A percentile compares a stretch with the other conserved stretches of the same genome.
Evolutionary conservation across 2,113 vertebrate species (phyloP).

Genomic region (Calyptommatus sinebrachiatus): DNA sequence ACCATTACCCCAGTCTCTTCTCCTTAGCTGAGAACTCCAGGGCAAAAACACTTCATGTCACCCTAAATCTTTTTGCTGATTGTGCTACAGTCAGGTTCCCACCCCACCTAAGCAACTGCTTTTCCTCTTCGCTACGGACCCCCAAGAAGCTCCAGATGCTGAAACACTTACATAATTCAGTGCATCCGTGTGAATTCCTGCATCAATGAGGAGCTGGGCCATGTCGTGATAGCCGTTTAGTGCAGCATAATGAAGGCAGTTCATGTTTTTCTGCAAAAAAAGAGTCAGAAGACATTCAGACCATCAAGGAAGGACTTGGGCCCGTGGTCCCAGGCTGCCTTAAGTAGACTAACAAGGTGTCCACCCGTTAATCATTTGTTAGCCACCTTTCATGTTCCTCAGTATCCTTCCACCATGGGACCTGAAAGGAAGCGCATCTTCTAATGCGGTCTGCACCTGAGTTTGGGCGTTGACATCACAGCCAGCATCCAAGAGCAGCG

Average conservation of each 20-base stretch:
- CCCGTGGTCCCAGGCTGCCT: too few relatives aligned
- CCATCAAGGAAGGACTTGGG: background rate
- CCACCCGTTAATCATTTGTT: background rate
- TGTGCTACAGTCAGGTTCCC: too few relatives aligned
- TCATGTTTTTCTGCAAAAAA: slow-evolving; percentile 63
- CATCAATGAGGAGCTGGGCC: slow-evolving; percentile 71
- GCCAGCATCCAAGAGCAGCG: slow-evolving; percentile 74
- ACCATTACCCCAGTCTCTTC: too few relatives aligned
- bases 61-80: too few relatives aligned
- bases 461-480: slow-evolving; percentile 77
- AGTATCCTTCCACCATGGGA: background rate
- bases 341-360: background rate
- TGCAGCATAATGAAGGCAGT: slow-evolving; percentile 80
- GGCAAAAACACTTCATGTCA: too few relatives aligned
- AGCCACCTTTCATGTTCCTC: background rate
- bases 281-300: background rate
- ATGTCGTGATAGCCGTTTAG: slow-evolving; percentile 70
- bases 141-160: background rate
- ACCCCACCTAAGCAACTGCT: too few relatives aligned
- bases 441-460: slow-evolving; percentile 62
- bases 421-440: background rate
- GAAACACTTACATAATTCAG: slow-evolving; percentile 76
- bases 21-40: too few relatives aligned
- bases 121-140: background rate
- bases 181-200: slow-evolving; percentile 72